Evolutionary conservation across 1,140 invertebrate species (phyloP).

Genomic region (Diprion similis): DNA sequence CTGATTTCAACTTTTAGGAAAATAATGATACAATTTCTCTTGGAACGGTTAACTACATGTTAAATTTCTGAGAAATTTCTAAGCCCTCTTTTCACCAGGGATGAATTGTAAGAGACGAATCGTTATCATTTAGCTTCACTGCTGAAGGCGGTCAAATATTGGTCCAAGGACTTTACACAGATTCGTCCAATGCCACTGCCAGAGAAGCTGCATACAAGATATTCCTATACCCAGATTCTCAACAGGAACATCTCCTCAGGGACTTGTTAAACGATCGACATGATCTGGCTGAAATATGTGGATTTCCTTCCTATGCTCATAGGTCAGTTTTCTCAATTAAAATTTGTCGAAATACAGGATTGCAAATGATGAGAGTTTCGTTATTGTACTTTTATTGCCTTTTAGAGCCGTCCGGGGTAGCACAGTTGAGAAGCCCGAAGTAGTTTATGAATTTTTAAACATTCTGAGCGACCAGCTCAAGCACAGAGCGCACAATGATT

Average conservation of each 20-base stretch:
- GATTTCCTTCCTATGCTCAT: constrained; percentile 87
- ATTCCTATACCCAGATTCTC: constrained; percentile 80
- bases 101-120: constrained; percentile 18
- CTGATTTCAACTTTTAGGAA: background rate
- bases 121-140: constrained; percentile 69
- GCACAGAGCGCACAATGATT: constrained; percentile 72
- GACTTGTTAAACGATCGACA: constrained; percentile 77
- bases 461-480: constrained; percentile 75
- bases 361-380: constrained; percentile 19
- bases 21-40: too few species aligned
- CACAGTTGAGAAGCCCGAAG: constrained; percentile 80
- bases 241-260: constrained; percentile 79
- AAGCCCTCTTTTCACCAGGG: too few species aligned
- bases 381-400: constrained; percentile 31
- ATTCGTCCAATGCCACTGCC: constrained; percentile 78
- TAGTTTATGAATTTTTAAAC: constrained; percentile 82
- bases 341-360: constrained; percentile 20
- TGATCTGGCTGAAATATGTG: constrained; percentile 83
- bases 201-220: constrained; percentile 89
- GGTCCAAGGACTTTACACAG: constrained; percentile 82
- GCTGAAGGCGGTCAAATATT: constrained; percentile 75
- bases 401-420: constrained; percentile 84
- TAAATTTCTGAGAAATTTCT: too few species aligned
- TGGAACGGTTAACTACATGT: too few species aligned
- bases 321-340: constrained; percentile 59